Percentiles rank a stretch among this genome's conserved stretches.
phyloP scores from a whole-genome alignment of 2,113 vertebrate genomes.

The Dasyornis broadbenti region DNA sequence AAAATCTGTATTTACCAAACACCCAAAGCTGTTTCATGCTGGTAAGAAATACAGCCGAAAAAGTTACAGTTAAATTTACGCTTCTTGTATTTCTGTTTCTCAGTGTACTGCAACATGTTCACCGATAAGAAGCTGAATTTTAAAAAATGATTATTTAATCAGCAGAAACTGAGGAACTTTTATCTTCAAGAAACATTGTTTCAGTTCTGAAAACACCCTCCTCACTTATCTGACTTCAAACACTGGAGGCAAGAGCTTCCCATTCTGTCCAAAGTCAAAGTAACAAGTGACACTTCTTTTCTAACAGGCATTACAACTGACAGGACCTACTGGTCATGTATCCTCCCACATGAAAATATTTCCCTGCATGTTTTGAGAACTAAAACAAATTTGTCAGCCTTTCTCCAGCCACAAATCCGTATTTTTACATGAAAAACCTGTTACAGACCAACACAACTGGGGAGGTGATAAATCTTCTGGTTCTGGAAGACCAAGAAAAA shows the following conservation, averaged over 20 bases:
- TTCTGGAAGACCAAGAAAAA: background rate
- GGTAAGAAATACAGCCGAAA: background rate
- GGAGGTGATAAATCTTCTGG: background rate
- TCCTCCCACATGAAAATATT: background rate
- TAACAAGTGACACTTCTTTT: background rate
- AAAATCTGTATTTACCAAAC: background rate
- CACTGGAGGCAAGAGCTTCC: background rate
- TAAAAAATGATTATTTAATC: background rate
- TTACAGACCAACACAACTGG: background rate
- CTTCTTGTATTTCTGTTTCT: background rate
- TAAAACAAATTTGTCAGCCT: background rate
- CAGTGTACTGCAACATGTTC: background rate
- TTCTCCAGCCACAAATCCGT: background rate
- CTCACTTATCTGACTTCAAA: background rate
- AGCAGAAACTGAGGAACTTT: background rate
- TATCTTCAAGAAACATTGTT: background rate
- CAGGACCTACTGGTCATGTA: rapidly evolving
- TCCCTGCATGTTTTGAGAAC: background rate
- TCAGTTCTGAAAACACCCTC: background rate
- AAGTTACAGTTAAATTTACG: background rate
- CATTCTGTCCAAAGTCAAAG: background rate
- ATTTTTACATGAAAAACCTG: background rate
- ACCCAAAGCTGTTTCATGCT: background rate
- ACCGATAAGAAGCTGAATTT: background rate
- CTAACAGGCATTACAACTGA: background rate